A percentile compares a stretch with the other conserved stretches of the same genome.
These are phyloP conservation scores for Drosophila cardini DNA, from an alignment of 1,140 invertebrate genomes.

Conservation along the genomic window DNA sequence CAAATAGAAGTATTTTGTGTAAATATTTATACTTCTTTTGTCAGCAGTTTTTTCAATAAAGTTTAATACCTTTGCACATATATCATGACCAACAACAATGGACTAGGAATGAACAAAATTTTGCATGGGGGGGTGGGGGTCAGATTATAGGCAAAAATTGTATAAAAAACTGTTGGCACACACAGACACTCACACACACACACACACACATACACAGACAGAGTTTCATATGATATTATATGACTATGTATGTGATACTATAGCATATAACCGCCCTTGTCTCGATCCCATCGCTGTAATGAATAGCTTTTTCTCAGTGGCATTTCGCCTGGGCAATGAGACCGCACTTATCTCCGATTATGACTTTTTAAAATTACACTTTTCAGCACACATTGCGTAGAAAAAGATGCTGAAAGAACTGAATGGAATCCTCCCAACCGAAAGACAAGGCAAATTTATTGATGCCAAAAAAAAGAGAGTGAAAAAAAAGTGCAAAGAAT, in stretches of 20 bases:
- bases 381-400: conserved; percentile 66
- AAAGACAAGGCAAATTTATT: conserved; percentile 69
- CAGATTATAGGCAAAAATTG: conserved; percentile 72
- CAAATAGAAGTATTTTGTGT: conserved; percentile 79
- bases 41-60: conserved; percentile 83
- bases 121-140: not conserved
- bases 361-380: conserved; percentile 84
- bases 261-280: conserved; percentile 45
- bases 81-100: conserved; percentile 73
- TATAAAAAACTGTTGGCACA: conserved; percentile 58
- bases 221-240: conserved; percentile 34
- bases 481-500: conserved; percentile 48
- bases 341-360: conserved; percentile 84
- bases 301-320: conserved; percentile 68
- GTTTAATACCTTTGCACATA: conserved; percentile 75
- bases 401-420: conserved; percentile 13
- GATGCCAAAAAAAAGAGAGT: conserved; percentile 34
- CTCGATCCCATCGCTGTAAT: conserved; percentile 65
- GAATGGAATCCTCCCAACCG: conserved; percentile 5
- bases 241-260: conserved; percentile 18
- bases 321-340: conserved; percentile 69
- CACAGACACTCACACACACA: conserved; percentile 30
- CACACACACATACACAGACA: conserved; percentile 31
- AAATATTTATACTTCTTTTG: conserved; percentile 84
- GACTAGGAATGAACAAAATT: conserved; percentile 68